Conservation (phyloP, 2,797 vertebrate species). For the Hafferia zeledoni region DNA sequence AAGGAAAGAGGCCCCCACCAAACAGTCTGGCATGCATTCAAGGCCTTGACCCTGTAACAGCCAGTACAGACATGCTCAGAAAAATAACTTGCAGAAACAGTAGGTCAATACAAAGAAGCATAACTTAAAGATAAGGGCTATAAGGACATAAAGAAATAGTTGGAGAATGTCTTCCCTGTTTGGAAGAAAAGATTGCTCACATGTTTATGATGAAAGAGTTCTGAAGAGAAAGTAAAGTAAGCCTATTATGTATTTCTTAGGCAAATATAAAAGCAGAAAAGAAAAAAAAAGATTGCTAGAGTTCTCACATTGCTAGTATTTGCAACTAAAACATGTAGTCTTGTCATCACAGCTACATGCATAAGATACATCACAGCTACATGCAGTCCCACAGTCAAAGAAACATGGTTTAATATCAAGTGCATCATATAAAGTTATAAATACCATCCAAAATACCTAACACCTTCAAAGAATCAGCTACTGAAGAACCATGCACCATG, state of each 20-base stretch:
- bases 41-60: slow-evolving; percentile 27
- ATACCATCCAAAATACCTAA: background rate
- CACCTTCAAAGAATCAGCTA: background rate
- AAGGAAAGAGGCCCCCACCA: slow-evolving; percentile 8
- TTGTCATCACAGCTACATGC: background rate
- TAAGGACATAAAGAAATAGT: background rate
- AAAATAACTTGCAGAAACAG: slow-evolving; percentile 41
- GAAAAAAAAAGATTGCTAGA: background rate
- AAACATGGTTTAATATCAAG: background rate
- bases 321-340: background rate
- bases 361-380: background rate
- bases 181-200: background rate
- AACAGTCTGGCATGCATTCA: slow-evolving; percentile 16
- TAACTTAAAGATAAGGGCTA: slow-evolving; percentile 11
- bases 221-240: background rate
- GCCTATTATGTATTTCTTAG: background rate
- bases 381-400: background rate
- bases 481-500: background rate
- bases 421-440: background rate
- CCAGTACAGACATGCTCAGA: background rate
- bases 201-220: background rate
- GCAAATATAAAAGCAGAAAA: background rate
- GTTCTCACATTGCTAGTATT: background rate
- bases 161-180: background rate
- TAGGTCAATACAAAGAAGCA: background rate